Evolutionary conservation across 2,888 invertebrate genomes (phyloP), one percentile per base, ranked within the genome.

Genomic region (Synanthedon andrenaeformis): DNA sequence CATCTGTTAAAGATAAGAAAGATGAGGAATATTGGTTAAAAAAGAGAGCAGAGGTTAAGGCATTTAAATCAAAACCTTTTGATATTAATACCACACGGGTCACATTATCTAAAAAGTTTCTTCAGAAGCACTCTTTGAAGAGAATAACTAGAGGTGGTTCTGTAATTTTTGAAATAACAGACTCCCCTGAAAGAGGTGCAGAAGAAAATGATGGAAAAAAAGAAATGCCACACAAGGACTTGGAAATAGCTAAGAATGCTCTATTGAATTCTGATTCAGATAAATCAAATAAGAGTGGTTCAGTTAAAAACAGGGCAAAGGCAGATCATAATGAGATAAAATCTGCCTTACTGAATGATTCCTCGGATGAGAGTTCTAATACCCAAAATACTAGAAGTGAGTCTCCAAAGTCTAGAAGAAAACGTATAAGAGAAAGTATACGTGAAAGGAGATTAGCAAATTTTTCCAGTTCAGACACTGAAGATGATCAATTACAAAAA

Each of bases 391-490:
- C 14, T 57, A 54, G 35, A 45, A 58, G 55, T 53, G 57, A 48
- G 4, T 55, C 65, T 48, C 64, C 60, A 59, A 67, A 64, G 52
- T 70, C 65, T 17, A 76, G 71, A 63, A 66, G 72, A 57, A 81
- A 77, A 61, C 62, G 64, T 55, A 72, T 74, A 1, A 76, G 70
- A 65, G 76, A 81, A 64, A 78, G 73, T 61, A 74, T 76, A 61
- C 64, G 78, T 62, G 82, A 80, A 19, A 86, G 81, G 58, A 77
- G 74, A 68, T 59, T 83, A 4, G 65, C 66, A 42, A 72, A 78
- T 59, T 79, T 80, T 45, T 79, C 82, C 35, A 80, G 81, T 62
- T 85, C 86, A 5, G 86, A 82, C 50, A 73, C 76, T 50, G 82
- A 80, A 53, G 79, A 82, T 70, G 78, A 82, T 56, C 59, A 71